Evolutionary conservation across 2,888 invertebrate genomes (phyloP), one percentile per base, ranked within the genome.

Genomic region (Schizotus pectinicornis): DNA sequence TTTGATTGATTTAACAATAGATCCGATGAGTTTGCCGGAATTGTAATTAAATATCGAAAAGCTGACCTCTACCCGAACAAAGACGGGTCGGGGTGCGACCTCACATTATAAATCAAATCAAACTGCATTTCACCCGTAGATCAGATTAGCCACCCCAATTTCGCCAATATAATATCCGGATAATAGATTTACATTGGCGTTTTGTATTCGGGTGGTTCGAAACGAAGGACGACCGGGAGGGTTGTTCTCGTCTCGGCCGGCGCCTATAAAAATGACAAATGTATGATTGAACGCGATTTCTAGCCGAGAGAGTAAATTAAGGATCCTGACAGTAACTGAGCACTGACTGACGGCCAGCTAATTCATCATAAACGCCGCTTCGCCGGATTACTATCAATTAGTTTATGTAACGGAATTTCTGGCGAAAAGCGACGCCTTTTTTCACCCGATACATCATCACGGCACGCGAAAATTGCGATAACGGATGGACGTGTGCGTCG

Each of bases 321-420:
- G 47, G 12, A 48, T 53, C 43, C 52, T 53, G 56, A 56, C 56
- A 56, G 50, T 43, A 41, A 41, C 36, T 43, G 43, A 52, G 43
- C 50, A 41, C 33, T 53, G 47, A 56, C 32, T 56, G 49, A 56
- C 55, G 32, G 32, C 43, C 8, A 13, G 41, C 59, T 46, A 50
- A 59, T 59, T 54, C 59, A 59, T 59, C 59, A 59, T 50, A 59
- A 59, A 43, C 41, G 47, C 37, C 42, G 30, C 30, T 45, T 33
- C 43, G 36, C 54, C 45, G 38, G 46, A 51, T 9, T 51, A 51
- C 51, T 51, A 54, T 50, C 54, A 59, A 59, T 59, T 59, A 59
- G 46, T 45, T 54, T 49, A 12, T 12, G 12, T 39, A 22, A 22
- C 22, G 5, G 22, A 22, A 3, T 22, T 22, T 22, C 22, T 14